phyloP scores from a whole-genome alignment of 64 coral and sea anemone species.

The Dendronephthya gigantea region DNA sequence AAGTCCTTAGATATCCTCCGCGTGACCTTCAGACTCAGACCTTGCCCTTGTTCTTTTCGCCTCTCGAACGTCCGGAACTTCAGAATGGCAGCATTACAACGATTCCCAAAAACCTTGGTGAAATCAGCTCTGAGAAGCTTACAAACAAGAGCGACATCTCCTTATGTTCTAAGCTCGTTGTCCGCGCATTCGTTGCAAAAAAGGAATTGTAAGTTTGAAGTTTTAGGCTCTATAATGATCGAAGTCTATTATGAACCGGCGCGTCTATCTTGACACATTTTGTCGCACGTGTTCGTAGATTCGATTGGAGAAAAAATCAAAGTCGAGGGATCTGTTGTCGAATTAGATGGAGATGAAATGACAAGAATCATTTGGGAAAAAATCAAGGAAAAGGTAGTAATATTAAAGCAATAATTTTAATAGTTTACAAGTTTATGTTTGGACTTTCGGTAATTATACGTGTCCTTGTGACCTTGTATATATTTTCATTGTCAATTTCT shows the following conservation, averaged over 20 bases:
- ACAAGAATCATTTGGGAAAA: slow-evolving; percentile 95
- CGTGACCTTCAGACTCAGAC: no score
- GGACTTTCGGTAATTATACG: no score
- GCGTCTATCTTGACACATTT: neutral
- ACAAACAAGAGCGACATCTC: neutral
- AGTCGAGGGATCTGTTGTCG: slow-evolving; percentile 81
- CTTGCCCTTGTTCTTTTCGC: neutral
- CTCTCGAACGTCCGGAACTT: neutral
- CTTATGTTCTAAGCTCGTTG: neutral
- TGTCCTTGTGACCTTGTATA: no score
- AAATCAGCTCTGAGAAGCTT: neutral
- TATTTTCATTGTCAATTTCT: neutral
- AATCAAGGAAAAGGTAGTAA: slow-evolving; percentile 87
- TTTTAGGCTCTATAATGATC: neutral
- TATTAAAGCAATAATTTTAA: neutral
- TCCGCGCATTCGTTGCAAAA: neutral
- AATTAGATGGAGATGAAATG: slow-evolving; percentile 98
- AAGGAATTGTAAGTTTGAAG: slow-evolving; percentile 6
- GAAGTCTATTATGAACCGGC: neutral
- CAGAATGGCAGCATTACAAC: neutral
- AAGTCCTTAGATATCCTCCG: no score
- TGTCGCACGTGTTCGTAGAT: slow-evolving; percentile 29
- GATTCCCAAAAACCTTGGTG: neutral
- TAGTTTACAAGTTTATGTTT: no score
- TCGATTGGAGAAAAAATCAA: slow-evolving; percentile 51